Percentiles rank a stretch among this genome's conserved stretches.
These are phyloP conservation scores for Sprattus sprattus DNA, from an alignment of 2,113 vertebrate species.

Conservation along the genomic window DNA sequence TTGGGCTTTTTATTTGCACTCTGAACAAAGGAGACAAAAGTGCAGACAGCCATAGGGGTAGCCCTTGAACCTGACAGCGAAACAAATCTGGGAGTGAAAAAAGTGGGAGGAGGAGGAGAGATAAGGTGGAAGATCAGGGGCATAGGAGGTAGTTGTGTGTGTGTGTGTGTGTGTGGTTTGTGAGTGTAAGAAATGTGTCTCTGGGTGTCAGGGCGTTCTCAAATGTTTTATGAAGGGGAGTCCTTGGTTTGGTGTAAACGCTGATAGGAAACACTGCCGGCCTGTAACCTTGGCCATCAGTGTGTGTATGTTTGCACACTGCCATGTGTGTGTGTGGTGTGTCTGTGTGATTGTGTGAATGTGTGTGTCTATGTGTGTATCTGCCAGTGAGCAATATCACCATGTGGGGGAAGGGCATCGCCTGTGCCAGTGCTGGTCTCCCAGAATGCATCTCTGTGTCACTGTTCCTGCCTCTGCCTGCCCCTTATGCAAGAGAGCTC, in stretches of 20 bases:
- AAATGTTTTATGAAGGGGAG: slow-evolving; percentile 23
- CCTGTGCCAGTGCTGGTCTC: slow-evolving; percentile 16
- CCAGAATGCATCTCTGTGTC: slow-evolving; percentile 18
- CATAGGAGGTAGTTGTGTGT: not conserved
- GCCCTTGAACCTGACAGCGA: slow-evolving; percentile 16
- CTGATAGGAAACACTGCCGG: slow-evolving; percentile 15
- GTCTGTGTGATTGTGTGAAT: not conserved
- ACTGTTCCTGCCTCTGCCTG: slow-evolving; percentile 27
- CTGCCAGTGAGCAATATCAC: not conserved
- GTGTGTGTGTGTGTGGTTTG: not conserved
- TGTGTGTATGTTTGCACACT: not conserved
- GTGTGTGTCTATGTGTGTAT: not conserved
- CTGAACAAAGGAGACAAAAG: slow-evolving; percentile 18
- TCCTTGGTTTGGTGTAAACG: slow-evolving; percentile 34
- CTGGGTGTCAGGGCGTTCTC: not conserved
- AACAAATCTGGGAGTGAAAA: not conserved
- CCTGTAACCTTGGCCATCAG: slow-evolving; percentile 34
- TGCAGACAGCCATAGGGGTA: slow-evolving; percentile 17
- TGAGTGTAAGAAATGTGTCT: not conserved
- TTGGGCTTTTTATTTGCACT: slow-evolving; percentile 20
- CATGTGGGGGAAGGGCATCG: not conserved
- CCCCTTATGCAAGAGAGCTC: slow-evolving; percentile 33
- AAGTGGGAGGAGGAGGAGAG: not conserved
- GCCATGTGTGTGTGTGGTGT: not conserved
- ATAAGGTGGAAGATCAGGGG: not conserved